These are phyloP conservation scores for Physocephala rufipes DNA, from an alignment of 2,888 invertebrate species.

Conservation along the genomic window DNA sequence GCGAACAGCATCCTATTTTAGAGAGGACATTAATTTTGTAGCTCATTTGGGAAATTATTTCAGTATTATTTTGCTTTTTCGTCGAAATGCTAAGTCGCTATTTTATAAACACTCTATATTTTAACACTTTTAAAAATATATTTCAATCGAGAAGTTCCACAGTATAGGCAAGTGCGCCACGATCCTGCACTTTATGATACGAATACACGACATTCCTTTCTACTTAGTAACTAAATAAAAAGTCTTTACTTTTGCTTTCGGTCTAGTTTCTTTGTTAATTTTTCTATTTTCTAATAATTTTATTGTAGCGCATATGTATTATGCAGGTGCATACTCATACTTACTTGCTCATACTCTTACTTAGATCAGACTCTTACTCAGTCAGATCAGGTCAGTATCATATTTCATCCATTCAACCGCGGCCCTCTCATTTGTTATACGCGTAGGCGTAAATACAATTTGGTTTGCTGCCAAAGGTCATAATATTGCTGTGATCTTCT, in stretches of 20 bases:
- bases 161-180: too few relatives aligned
- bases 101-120: too few relatives aligned
- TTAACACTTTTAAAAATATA: not conserved
- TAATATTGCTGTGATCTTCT: conserved; percentile 10
- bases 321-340: too few relatives aligned
- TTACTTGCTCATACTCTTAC: too few relatives aligned
- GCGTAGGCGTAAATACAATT: conserved; percentile 35
- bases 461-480: conserved; percentile 35
- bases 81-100: too few relatives aligned
- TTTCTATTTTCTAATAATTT: not conserved
- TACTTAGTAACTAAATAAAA: conserved; percentile 14
- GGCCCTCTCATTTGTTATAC: not conserved
- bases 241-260: not conserved
- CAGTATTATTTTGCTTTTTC: too few relatives aligned
- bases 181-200: too few relatives aligned
- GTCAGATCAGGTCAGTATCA: too few relatives aligned
- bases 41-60: too few relatives aligned
- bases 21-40: too few relatives aligned
- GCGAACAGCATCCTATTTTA: too few relatives aligned
- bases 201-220: not conserved
- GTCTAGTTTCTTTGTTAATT: not conserved
- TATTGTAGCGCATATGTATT: not conserved
- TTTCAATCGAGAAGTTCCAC: not conserved
- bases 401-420: conserved; percentile 1
- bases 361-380: too few relatives aligned